These are phyloP conservation scores for Linepithema humile DNA, from an alignment of 1,140 invertebrate genomes.

Conservation along the genomic window DNA sequence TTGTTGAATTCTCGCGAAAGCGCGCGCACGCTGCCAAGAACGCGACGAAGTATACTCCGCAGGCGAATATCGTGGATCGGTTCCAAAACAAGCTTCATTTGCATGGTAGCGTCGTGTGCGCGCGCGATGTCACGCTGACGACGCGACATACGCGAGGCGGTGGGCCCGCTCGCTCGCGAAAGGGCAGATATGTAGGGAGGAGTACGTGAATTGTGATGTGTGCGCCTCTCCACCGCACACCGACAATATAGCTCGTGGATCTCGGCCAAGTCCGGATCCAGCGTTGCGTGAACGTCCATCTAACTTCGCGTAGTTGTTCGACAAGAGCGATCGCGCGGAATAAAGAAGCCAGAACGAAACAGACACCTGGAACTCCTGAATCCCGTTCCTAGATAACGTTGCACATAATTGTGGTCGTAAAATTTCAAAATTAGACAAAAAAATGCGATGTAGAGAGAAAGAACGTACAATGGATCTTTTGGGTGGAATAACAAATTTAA, in stretches of 20 bases:
- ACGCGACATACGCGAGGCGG: not conserved
- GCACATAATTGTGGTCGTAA: no score
- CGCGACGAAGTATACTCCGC: not conserved
- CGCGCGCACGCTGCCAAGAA: constrained; percentile 27
- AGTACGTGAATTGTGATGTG: not conserved
- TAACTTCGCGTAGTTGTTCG: constrained; percentile 61
- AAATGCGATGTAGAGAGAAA: no score
- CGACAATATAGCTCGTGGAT: constrained; percentile 71
- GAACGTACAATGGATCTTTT: no score
- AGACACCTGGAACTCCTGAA: constrained; percentile 1
- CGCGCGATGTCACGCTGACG: constrained; percentile 11
- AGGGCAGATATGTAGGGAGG: constrained; percentile 3
- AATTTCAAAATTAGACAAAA: no score
- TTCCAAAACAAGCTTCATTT: constrained; percentile 73
- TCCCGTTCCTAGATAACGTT: no score
- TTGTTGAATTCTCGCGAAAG: not conserved
- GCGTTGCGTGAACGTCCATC: constrained; percentile 48
- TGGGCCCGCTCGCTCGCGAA: not conserved
- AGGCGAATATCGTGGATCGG: constrained; percentile 62
- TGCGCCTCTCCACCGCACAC: not conserved
- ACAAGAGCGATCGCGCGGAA: constrained; percentile 34
- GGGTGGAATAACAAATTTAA: no score
- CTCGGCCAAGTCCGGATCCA: constrained; percentile 61
- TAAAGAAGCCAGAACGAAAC: not conserved
- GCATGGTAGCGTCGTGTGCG: constrained; percentile 9